Evolutionary conservation across 2,888 invertebrate genomes (phyloP), one percentile per base, ranked within the genome.

Genomic region (Chesias legatella): DNA sequence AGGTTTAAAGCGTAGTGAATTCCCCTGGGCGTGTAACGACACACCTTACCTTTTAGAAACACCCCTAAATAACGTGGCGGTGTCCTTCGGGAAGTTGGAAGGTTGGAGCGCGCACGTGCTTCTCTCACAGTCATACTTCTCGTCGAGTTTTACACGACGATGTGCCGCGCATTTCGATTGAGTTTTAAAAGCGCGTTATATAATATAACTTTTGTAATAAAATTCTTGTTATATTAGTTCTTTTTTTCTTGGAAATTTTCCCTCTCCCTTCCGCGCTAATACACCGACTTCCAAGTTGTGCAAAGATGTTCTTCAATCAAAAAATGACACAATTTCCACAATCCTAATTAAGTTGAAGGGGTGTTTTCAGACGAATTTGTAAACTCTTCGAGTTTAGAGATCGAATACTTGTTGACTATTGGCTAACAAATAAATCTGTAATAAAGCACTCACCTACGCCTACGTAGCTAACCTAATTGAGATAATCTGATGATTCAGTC

Each of bases 51-150:
- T 84, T 86, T 83, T 80, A 83, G 73, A 67, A 69, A 67, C 71
- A 73, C 73, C 75, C 80, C 81, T 79, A 78, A 81, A 85, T 84
- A 81, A 80, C 73, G 71, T 67, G 68, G 67, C 69, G 62, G 65
- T 73, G 81, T 82, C 86, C 84, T 84, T 73, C 77, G 84, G 85
- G 82, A 85, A 84, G 80, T 84, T 67, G 63, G 67, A 69, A 78
- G 80, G 78, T 77, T 81, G 73, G 69, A 67, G 75, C 62, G 73
- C 69, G 79, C 79, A 79, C 82, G 83, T 84, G 81, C 81, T 85
- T 83, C 82, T 80, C 83, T 84, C 83, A 79, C 78, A 69, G 82
- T 83, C 83, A 76, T 75, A 83, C 84, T 83, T 85, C 50, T 78
- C 67, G 63, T 67, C 65, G 77, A 83, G 75, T 84, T 82, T 81